phyloP scores from a whole-genome alignment of 2,888 invertebrate genomes.

The Steinernema scapterisci region DNA sequence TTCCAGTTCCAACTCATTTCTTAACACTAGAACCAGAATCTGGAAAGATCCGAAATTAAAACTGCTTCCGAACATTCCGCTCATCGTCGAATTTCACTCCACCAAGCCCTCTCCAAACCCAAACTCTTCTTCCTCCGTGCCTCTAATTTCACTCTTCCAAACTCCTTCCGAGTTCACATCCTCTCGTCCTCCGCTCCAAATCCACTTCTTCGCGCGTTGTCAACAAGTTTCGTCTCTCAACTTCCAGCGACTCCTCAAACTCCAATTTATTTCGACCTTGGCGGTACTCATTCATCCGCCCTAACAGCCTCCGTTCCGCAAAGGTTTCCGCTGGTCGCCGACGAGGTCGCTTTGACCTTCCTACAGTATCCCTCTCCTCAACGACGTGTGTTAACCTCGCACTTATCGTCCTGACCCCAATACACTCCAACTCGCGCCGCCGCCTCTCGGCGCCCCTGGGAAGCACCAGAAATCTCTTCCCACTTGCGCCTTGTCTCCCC shows the following conservation, averaged over 20 bases:
- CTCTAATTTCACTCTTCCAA: background rate
- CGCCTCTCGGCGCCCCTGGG: background rate
- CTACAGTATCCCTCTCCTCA: conserved; percentile 15
- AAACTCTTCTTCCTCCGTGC: background rate
- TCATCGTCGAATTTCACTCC: too few relatives aligned
- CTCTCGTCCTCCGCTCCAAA: background rate
- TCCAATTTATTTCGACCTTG: conserved; percentile 30
- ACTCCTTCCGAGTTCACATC: background rate
- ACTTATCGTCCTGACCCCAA: background rate
- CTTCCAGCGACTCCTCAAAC: conserved; percentile 7
- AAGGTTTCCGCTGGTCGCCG: background rate
- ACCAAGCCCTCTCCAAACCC: too few relatives aligned
- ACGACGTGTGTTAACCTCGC: background rate
- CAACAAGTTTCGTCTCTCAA: background rate
- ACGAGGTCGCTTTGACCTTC: conserved; percentile 9
- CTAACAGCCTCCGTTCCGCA: conserved; percentile 27
- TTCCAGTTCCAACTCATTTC: too few relatives aligned
- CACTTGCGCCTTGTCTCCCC: background rate
- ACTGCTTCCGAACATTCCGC: too few relatives aligned
- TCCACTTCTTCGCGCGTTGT: background rate
- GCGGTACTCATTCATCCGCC: conserved; percentile 25
- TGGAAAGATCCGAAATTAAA: too few relatives aligned
- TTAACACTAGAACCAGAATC: too few relatives aligned
- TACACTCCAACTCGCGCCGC: background rate
- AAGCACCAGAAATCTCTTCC: background rate